Percentiles rank a stretch among this genome's conserved stretches.
Evolutionary conservation across 1,140 invertebrate genomes (phyloP).

Genomic region (Lepidurus packardi): DNA sequence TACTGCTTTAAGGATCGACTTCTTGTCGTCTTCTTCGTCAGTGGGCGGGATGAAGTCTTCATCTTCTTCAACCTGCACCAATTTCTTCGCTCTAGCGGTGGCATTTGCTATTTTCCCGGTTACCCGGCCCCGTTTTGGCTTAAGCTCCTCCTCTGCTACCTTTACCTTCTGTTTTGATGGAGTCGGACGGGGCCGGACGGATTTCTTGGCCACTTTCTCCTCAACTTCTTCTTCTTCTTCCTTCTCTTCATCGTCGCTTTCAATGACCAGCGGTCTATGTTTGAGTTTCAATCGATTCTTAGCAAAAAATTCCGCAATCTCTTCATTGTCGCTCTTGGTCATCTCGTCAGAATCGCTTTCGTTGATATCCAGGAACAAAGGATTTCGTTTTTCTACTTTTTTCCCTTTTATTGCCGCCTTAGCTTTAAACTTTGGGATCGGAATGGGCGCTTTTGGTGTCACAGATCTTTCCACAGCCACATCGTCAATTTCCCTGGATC

Average conservation of each 20-base stretch:
- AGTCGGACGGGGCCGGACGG: neutral
- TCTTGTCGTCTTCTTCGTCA: too few relatives aligned
- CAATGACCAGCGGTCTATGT: neutral
- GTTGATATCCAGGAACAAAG: neutral
- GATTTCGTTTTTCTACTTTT: neutral
- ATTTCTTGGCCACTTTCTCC: neutral
- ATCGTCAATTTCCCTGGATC: neutral
- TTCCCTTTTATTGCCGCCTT: neutral
- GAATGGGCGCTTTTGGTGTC: neutral
- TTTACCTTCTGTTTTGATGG: neutral
- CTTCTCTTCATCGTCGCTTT: neutral
- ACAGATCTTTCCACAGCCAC: neutral
- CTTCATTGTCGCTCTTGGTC: constrained; percentile 9
- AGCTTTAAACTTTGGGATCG: neutral
- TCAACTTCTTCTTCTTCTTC: neutral
- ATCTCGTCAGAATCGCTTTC: neutral
- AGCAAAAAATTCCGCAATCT: neutral
- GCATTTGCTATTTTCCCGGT: neutral
- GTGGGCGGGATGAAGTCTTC: neutral
- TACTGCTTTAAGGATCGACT: too few relatives aligned
- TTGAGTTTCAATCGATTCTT: neutral
- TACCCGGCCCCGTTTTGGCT: neutral
- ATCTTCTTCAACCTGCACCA: neutral
- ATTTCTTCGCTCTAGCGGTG: neutral
- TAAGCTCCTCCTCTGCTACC: neutral